Evolutionary conservation across 2,888 invertebrate genomes (phyloP).

Genomic region (Stenodera caucasica): DNA sequence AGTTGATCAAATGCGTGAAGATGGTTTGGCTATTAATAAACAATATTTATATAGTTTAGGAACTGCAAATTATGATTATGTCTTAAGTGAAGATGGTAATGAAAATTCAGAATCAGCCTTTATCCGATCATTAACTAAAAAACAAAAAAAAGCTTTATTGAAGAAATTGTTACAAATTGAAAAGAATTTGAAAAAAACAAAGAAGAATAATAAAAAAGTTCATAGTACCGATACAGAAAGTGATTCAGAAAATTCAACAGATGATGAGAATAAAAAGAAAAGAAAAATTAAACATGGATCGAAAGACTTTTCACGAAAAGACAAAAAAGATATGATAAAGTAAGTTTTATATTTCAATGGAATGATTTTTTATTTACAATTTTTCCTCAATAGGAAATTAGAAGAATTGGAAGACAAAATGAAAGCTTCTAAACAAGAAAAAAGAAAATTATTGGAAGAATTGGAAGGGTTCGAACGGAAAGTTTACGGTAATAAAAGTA

Average conservation of each 20-base stretch:
- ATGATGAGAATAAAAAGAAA: conserved; percentile 8
- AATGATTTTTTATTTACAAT: conserved; percentile 6
- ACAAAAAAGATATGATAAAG: conserved; percentile 16
- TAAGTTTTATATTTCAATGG: conserved; percentile 14
- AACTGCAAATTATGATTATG: conserved; percentile 60
- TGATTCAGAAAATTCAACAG: conserved; percentile 20
- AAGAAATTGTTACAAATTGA: conserved; percentile 61
- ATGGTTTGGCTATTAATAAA: conserved; percentile 86
- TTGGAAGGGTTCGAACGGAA: conserved; percentile 17
- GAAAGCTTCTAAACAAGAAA: conserved; percentile 29
- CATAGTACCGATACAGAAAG: conserved; percentile 25
- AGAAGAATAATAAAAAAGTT: conserved; percentile 26
- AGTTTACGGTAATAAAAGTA: conserved; percentile 30
- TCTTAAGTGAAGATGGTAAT: conserved; percentile 61
- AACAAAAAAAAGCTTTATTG: conserved; percentile 89
- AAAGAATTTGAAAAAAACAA: conserved; percentile 11
- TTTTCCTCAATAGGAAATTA: conserved; percentile 33
- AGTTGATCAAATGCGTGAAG: conserved; percentile 89
- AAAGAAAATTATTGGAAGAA: conserved; percentile 27
- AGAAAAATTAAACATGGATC: conserved; percentile 9
- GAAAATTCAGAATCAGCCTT: conserved; percentile 74
- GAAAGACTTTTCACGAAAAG: neutral
- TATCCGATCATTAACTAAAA: conserved; percentile 79
- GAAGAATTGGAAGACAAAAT: conserved; percentile 38
- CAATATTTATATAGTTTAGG: conserved; percentile 62